Evolutionary conservation across 2,797 vertebrate genomes (phyloP).

Genomic region (Syndactyla subalaris): DNA sequence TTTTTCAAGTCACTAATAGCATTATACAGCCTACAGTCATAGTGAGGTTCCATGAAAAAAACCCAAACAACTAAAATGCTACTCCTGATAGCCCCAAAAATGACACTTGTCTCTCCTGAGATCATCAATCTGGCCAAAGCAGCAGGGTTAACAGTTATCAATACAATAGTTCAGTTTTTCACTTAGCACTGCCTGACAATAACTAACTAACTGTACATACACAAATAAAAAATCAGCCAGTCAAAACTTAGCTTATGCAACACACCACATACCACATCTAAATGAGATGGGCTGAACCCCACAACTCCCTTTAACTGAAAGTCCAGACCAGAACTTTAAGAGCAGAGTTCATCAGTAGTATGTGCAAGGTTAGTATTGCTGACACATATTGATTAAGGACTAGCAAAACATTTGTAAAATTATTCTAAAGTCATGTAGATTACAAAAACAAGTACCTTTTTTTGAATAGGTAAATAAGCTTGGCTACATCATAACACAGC

Average conservation of each 20-base stretch:
- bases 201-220: background rate
- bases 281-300: background rate
- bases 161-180: background rate
- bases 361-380: background rate
- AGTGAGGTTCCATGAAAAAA: background rate
- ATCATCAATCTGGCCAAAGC: background rate
- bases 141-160: background rate
- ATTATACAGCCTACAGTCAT: background rate
- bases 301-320: background rate
- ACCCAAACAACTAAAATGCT: background rate
- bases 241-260: background rate
- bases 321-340: background rate
- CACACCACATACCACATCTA: background rate
- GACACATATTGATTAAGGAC: background rate
- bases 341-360: background rate
- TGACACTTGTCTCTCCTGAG: background rate
- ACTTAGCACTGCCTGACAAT: background rate
- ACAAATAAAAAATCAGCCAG: background rate
- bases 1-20: background rate
- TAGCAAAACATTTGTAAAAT: background rate
- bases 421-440: background rate
- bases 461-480: conserved; percentile 84
- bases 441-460: conserved; percentile 80
- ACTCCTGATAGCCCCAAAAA: background rate
- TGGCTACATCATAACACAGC: conserved; percentile 87